phyloP scores from a whole-genome alignment of 1,140 invertebrate genomes.

The Charaxes varanes region DNA sequence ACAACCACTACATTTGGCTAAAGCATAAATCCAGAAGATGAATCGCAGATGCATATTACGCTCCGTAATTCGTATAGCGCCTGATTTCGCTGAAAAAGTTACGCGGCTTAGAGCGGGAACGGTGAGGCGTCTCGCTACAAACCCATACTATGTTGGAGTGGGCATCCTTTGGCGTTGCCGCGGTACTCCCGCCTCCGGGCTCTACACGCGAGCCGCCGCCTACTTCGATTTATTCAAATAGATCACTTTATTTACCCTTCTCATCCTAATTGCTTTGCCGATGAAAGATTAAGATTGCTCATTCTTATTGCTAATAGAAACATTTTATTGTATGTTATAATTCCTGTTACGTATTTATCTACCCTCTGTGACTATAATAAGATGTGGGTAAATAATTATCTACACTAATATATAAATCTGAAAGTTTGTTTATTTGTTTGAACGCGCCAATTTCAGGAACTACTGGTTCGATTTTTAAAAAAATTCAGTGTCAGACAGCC shows the following conservation, averaged over 20 bases:
- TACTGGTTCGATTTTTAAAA: too few species aligned
- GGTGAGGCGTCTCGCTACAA: conserved; percentile 42
- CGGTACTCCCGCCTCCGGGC: conserved; percentile 34
- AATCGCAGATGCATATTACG: conserved; percentile 18
- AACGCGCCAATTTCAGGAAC: too few species aligned
- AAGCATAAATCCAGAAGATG: conserved; percentile 10
- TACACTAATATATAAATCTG: too few species aligned
- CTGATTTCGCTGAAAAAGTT: conserved; percentile 17
- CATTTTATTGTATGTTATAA: too few species aligned
- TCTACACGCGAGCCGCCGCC: conserved; percentile 32
- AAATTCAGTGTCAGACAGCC: too few species aligned
- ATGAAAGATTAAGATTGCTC: conserved; percentile 14
- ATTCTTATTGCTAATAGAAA: too few species aligned
- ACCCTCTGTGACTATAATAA: too few species aligned
- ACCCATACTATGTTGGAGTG: conserved; percentile 44
- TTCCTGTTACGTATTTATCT: too few species aligned
- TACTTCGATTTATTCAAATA: conserved; percentile 23
- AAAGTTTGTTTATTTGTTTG: too few species aligned
- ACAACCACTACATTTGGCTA: conserved; percentile 9
- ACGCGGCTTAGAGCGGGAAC: conserved; percentile 14
- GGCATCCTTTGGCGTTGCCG: conserved; percentile 37
- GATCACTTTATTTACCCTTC: conserved; percentile 32
- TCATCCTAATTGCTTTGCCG: conserved; percentile 22
- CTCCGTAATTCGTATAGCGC: conserved; percentile 11
- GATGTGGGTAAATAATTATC: too few species aligned